Percentiles rank a stretch among this genome's conserved stretches.
Evolutionary conservation across 2,113 vertebrate species (phyloP).

Genomic region (Melanerpes formicivorus): DNA sequence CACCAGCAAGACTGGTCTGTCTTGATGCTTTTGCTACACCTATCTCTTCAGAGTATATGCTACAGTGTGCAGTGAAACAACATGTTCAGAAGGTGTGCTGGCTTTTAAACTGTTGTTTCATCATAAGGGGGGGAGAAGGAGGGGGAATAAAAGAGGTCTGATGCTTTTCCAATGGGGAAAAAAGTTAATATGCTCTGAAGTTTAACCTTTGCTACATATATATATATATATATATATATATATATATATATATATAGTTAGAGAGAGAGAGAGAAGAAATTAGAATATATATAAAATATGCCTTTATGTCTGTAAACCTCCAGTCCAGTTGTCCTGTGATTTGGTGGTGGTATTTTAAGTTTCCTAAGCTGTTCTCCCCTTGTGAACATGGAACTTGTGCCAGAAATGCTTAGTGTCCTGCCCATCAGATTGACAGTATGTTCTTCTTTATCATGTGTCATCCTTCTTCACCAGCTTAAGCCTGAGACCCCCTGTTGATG

Average conservation of each 20-base stretch:
- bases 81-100: background rate
- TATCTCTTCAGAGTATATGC: background rate
- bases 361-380: background rate
- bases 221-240: too few species aligned
- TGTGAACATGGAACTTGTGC: background rate
- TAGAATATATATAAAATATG: too few species aligned
- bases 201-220: background rate
- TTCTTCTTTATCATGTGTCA: background rate
- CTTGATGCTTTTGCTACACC: background rate
- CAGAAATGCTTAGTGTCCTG: background rate
- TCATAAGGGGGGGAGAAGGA: background rate
- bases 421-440: accelerated
- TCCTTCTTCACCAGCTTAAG: background rate
- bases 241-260: too few species aligned
- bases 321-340: background rate
- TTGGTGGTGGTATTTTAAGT: background rate
- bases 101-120: background rate
- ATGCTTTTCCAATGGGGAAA: background rate
- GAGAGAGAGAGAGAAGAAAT: too few species aligned
- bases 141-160: background rate
- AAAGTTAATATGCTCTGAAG: background rate
- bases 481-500: background rate
- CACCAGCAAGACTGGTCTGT: background rate
- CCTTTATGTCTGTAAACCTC: background rate
- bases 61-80: background rate